Evolutionary conservation across 2,797 vertebrate genomes (phyloP).

Genomic region (Rhinophrynus dorsalis): DNA sequence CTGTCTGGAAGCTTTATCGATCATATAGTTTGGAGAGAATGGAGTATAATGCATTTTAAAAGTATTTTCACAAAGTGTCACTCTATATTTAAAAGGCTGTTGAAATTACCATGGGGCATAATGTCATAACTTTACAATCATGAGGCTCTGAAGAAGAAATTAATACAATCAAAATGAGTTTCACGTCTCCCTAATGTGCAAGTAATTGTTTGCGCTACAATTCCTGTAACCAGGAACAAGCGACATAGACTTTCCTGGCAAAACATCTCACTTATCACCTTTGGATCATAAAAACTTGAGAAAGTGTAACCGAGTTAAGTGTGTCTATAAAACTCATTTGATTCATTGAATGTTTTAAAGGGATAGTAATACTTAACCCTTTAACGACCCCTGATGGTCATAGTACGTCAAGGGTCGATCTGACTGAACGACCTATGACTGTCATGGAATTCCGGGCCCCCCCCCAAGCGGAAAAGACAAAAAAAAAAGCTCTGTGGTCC

Average conservation of each 20-base stretch:
- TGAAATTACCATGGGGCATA: background rate
- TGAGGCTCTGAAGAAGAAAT: background rate
- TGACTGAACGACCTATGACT: too few relatives aligned
- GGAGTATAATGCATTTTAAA: constrained; percentile 12
- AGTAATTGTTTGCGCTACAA: background rate
- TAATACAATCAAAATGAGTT: constrained; percentile 4
- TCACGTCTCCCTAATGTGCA: background rate
- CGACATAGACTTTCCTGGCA: background rate
- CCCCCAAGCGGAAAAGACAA: too few relatives aligned
- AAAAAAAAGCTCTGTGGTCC: too few relatives aligned
- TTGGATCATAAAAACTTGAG: background rate
- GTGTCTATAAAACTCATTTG: too few relatives aligned
- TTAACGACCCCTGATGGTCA: too few relatives aligned
- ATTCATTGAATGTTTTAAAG: too few relatives aligned
- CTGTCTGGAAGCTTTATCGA: constrained; percentile 36
- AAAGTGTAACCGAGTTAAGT: background rate
- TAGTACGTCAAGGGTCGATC: too few relatives aligned
- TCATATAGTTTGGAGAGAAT: constrained; percentile 11
- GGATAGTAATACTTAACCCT: too few relatives aligned
- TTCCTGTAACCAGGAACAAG: background rate
- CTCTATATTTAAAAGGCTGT: constrained; percentile 14
- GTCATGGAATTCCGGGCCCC: too few relatives aligned
- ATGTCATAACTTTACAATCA: constrained; percentile 1
- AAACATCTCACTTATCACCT: background rate
- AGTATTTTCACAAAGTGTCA: background rate